Conservation (phyloP, 1,140 invertebrate species). For the Camponotus vicinus region DNA sequence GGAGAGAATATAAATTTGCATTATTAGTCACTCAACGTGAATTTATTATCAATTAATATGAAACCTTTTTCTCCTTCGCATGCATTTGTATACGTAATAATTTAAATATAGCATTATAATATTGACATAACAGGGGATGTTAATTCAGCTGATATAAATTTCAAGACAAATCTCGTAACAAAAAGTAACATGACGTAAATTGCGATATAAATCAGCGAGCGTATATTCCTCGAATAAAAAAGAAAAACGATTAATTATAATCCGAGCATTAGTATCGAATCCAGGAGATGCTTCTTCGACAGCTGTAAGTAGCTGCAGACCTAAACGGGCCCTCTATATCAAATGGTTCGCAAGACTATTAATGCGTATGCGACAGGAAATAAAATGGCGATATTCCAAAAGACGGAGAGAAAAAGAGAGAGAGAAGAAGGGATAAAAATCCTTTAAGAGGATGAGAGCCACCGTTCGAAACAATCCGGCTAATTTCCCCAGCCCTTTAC, state of each 20-base stretch:
- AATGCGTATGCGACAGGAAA: slow-evolving; percentile 28
- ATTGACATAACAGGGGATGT: neutral
- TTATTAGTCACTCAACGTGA: no score
- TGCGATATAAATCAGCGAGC: neutral
- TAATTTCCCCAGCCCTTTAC: slow-evolving; percentile 69
- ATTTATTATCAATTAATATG: neutral
- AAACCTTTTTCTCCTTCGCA: neutral
- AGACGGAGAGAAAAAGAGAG: no score
- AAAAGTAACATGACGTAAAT: neutral
- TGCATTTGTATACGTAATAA: no score
- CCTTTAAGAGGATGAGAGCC: slow-evolving; percentile 71
- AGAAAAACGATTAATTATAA: slow-evolving; percentile 18
- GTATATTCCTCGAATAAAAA: neutral
- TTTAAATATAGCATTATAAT: no score
- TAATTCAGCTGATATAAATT: neutral
- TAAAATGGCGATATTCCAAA: slow-evolving; percentile 18
- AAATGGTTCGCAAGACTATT: slow-evolving; percentile 2
- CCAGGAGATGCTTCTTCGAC: neutral
- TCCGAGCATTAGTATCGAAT: slow-evolving; percentile 1
- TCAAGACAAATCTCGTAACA: neutral
- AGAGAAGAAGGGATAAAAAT: slow-evolving; percentile 39
- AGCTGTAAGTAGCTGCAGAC: slow-evolving; percentile 13
- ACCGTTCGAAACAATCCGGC: slow-evolving; percentile 73
- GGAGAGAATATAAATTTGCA: neutral
- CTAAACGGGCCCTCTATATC: slow-evolving; percentile 3